Conservation (phyloP, 2,113 vertebrate species). For the Mustelus asterias region DNA sequence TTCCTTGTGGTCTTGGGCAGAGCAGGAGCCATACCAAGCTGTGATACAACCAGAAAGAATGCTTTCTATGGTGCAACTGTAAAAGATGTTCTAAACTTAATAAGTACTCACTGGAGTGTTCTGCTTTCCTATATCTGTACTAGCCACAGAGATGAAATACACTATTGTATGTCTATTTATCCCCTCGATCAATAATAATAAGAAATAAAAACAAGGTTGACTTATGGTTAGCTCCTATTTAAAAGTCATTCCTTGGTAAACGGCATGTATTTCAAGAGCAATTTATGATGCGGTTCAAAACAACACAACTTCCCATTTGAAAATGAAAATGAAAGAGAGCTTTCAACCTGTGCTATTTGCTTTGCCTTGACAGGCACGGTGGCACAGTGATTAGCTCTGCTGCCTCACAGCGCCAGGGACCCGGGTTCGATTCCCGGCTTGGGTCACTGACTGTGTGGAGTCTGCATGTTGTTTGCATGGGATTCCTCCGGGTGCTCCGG, state of each 20-base stretch:
- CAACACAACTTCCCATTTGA: not conserved
- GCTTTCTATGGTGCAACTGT: too few species aligned
- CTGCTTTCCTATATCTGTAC: not conserved
- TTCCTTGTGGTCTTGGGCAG: too few species aligned
- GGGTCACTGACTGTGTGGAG: too few species aligned
- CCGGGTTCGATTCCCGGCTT: too few species aligned
- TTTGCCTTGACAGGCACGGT: not conserved
- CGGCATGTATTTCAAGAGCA: not conserved
- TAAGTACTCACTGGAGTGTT: not conserved
- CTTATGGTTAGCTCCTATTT: not conserved
- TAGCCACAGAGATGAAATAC: not conserved
- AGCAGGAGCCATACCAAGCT: too few species aligned
- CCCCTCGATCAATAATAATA: slow-evolving; percentile 17
- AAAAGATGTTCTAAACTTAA: not conserved
- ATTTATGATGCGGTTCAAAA: not conserved
- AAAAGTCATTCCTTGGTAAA: not conserved
- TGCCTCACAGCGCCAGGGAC: too few species aligned
- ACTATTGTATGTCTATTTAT: not conserved
- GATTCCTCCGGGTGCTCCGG: too few species aligned
- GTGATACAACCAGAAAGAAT: too few species aligned
- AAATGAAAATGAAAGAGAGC: not conserved
- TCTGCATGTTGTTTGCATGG: too few species aligned
- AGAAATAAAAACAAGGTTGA: slow-evolving; percentile 17
- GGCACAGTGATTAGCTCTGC: too few species aligned
- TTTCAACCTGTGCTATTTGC: not conserved